phyloP scores from a whole-genome alignment of 2,797 vertebrate genomes.

The Centroberyx gerrardi region DNA sequence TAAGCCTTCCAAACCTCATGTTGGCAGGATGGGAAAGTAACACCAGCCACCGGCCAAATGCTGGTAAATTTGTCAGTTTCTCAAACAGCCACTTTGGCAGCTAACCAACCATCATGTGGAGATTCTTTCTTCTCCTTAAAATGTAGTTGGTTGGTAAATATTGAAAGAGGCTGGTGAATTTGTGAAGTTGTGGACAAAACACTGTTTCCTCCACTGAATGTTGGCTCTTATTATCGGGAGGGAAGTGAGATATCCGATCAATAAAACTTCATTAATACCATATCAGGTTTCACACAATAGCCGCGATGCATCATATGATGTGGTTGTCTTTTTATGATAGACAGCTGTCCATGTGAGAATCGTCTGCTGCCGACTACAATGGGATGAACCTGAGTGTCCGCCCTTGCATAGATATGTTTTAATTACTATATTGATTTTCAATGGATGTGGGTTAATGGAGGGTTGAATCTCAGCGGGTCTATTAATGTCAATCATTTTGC shows the following conservation, averaged over 20 bases:
- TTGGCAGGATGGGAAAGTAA: neutral
- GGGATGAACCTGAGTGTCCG: constrained; percentile 40
- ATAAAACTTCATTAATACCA: neutral
- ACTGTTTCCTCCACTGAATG: neutral
- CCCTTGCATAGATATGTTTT: constrained; percentile 39
- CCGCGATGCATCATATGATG: neutral
- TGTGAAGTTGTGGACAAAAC: neutral
- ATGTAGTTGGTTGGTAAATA: neutral
- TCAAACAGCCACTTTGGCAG: neutral
- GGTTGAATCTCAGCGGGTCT: constrained; percentile 23
- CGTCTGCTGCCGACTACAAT: constrained; percentile 58
- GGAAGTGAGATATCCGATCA: constrained; percentile 6
- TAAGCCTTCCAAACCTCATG: neutral
- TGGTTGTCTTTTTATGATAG: neutral
- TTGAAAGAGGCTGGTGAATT: no score
- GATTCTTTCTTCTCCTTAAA: constrained; percentile 13
- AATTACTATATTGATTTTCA: constrained; percentile 35
- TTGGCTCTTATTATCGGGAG: constrained; percentile 7
- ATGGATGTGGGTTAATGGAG: constrained; percentile 22
- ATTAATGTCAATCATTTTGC: constrained; percentile 38
- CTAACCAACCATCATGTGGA: neutral
- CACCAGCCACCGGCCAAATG: neutral
- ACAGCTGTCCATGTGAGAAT: constrained; percentile 11
- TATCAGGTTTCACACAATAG: constrained; percentile 16
- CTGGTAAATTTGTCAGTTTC: neutral